Conservation (phyloP, 2,113 vertebrate species). For the Eulacestoma nigropectus region DNA sequence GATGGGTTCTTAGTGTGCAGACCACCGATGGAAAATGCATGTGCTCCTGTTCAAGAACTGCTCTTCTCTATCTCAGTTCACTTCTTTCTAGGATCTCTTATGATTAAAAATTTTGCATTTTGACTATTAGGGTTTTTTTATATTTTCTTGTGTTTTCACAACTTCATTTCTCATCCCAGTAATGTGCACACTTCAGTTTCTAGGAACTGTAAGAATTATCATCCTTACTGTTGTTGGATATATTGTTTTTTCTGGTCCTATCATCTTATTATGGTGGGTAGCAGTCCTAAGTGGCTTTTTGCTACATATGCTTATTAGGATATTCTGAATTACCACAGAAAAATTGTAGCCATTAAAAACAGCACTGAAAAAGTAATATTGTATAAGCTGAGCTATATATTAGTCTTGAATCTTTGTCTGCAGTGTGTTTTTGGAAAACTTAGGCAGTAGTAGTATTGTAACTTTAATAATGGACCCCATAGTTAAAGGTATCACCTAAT, state of each 20-base stretch:
- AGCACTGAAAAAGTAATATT: neutral
- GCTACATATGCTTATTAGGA: neutral
- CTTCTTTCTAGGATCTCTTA: neutral
- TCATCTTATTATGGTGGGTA: neutral
- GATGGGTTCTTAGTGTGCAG: neutral
- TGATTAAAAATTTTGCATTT: neutral
- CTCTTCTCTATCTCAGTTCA: accelerated
- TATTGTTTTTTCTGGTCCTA: neutral
- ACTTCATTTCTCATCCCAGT: neutral
- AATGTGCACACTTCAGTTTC: neutral
- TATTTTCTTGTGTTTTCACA: neutral
- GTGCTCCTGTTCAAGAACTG: neutral
- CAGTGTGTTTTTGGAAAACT: neutral
- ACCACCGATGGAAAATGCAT: neutral
- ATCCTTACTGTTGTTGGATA: neutral
- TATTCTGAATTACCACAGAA: neutral
- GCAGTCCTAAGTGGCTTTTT: neutral
- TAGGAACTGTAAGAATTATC: neutral
- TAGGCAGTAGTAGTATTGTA: accelerated
- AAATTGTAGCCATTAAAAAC: neutral
- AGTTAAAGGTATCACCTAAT: neutral
- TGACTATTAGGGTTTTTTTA: neutral
- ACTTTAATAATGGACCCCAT: neutral
- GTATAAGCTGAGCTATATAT: neutral
- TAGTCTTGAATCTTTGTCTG: neutral